Evolutionary conservation across 2,113 vertebrate species (phyloP).

Genomic region (Zosterops borbonicus): DNA sequence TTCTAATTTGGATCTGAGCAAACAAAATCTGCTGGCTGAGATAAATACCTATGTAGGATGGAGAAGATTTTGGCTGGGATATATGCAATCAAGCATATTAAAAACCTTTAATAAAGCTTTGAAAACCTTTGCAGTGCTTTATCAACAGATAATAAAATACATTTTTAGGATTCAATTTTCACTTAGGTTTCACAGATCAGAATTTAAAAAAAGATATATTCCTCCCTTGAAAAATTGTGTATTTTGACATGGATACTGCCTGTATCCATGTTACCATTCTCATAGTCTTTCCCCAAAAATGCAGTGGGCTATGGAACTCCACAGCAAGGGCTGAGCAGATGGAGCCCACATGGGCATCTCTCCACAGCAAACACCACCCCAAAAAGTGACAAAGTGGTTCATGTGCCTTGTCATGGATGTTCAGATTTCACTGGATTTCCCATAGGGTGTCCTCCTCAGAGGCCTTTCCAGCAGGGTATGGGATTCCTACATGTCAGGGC

Average conservation of each 20-base stretch:
- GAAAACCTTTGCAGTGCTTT: background rate
- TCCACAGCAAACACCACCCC: background rate
- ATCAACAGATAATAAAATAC: background rate
- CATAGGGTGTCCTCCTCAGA: background rate
- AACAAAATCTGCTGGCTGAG: conserved; percentile 66
- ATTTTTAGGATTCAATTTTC: background rate
- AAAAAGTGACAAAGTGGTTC: background rate
- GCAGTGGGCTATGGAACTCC: background rate
- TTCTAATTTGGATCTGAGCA: conserved; percentile 61
- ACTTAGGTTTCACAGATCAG: background rate
- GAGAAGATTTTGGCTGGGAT: conserved; percentile 40
- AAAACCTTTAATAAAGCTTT: conserved; percentile 39
- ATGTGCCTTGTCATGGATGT: accelerated
- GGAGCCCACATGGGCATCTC: background rate
- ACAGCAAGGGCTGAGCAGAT: background rate
- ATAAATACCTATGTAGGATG: conserved; percentile 59
- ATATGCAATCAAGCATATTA: conserved; percentile 41
- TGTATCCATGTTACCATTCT: background rate
- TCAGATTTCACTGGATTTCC: background rate
- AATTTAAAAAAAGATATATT: background rate
- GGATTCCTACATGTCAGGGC: background rate
- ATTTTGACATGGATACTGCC: background rate
- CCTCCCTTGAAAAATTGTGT: background rate
- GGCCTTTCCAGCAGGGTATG: background rate
- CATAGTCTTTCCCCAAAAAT: accelerated